Base-by-base conservation (phyloP, 2,888 invertebrate genomes). In the Magallana nippona region DNA sequence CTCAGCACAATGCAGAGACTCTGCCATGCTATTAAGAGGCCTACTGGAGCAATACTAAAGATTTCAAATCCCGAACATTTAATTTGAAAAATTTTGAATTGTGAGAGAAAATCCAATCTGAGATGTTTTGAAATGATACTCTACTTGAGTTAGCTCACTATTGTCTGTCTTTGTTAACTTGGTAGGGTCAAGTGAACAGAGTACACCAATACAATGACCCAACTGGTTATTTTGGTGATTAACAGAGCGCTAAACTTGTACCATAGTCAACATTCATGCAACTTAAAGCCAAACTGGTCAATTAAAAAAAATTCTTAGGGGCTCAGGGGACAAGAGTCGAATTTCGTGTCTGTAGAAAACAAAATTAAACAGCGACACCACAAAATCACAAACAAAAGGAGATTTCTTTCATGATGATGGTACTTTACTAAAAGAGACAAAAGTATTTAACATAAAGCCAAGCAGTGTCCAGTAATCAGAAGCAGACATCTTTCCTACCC, bases 41-140 rank as follows among this genome's bases (percentile, higher is more conserved):
- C 71, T 27, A 71, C 15, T 71, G 71, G 27, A 71, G 71, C 27
- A 71, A 22, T 22, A 71, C 71, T 71, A 71, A 71, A 71, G 71
- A 71, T 71, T 71, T 71, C 32, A 71, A 71, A 71, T 71, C 71
- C 71, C 15, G 13, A 71, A 71, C 71, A 27, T 71, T 71, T 27
- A 71, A 44, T 44, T 71, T 71, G 22, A 32, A 71, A 71, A 71
- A 32, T 71, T 71, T 71, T 27, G 32, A 71, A 27, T 32, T 15
- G 71, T 10, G 71, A 22, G 71, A 71, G 71, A 71, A 71, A 71
- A 71, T 71, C 71, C 71, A 71, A 71, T 71, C 32, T 71, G 15
- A 22, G 60, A 71, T 71, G 27, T 71, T 71, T 71, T 71, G 71
- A 71, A 71, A 71, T 71, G 71, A 71, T 71, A 22, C 22, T 10